Evolutionary conservation across 1,140 invertebrate genomes (phyloP), one percentile per base, ranked within the genome.

Genomic region (Linepithema humile): DNA sequence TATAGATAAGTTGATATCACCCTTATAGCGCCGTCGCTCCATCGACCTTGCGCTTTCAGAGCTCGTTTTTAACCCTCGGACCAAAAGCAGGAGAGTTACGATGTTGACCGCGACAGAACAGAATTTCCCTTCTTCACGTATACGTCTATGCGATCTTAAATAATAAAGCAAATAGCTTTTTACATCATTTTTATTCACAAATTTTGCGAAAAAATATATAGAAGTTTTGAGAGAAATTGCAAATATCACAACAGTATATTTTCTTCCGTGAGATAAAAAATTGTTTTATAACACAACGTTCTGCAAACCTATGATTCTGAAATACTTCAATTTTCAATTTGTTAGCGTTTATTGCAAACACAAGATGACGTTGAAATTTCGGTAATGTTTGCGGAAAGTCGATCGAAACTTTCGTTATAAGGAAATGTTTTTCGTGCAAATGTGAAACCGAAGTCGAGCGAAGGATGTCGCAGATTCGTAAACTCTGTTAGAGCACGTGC

Each of bases 1-100:
- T 83, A 65, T 26, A 78, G 83, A 88, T 88, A 85, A 88, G 77
- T 88, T 85, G 83, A 88, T 88, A 88, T 88, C 70, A 32, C 48
- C 65, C 59, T 73, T 48, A 53, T 75, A 85, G 57, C 57, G n/a
- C 45, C 53, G 48, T 72, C 80, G 85, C 48, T 88, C 60, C 57
- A 48, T 29, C 72, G 83, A 82, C 75, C 75, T 88, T 72, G 83
- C 69, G 38, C 72, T 75, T 83, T 69, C 70, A 10, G 26, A 72
- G 50, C 50, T 67, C 83, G 43, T 85, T 77, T 83, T 85, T 80
- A 74, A 88, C 62, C 72, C 67, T 70, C 20, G 57, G 23, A 20
- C 12, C 15, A 35, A 75, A 75, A 59, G 57, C 10, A n/a, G n/a
- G 23, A 60, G 53, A 80, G 53, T 84, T 67, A 69, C 20, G 78